These are phyloP conservation scores for Escarpia spicata DNA, from an alignment of 2,888 invertebrate species.

Conservation along the genomic window DNA sequence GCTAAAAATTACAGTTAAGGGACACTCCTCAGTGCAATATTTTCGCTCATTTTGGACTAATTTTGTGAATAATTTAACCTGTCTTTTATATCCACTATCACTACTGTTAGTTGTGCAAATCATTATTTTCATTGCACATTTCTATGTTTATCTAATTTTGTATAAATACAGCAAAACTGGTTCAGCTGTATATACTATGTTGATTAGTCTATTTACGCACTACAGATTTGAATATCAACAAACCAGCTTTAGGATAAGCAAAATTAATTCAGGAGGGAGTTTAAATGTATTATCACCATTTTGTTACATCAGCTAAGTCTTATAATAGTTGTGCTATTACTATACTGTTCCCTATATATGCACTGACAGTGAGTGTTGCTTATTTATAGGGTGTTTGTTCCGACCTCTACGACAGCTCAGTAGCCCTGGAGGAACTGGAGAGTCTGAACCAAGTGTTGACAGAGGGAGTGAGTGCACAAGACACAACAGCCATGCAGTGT, in stretches of 20 bases:
- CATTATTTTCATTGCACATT: too few relatives aligned
- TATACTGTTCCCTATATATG: background rate
- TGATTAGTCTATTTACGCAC: too few relatives aligned
- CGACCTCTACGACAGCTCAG: slow-evolving; percentile 80
- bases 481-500: slow-evolving; percentile 79
- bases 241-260: too few relatives aligned
- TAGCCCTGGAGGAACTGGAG: slow-evolving; percentile 77
- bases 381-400: slow-evolving; percentile 71
- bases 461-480: slow-evolving; percentile 67
- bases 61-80: background rate
- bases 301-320: background rate
- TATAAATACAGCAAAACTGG: too few relatives aligned
- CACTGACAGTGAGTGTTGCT: background rate
- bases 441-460: slow-evolving; percentile 80
- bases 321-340: background rate
- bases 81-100: background rate
- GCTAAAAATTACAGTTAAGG: background rate
- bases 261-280: too few relatives aligned
- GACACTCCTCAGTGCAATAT: background rate
- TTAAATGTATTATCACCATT: background rate
- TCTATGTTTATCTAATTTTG: too few relatives aligned
- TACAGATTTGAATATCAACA: too few relatives aligned
- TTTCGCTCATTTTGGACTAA: background rate
- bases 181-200: too few relatives aligned
- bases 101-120: too few relatives aligned